Base-by-base conservation (phyloP, 2,113 vertebrate species). In the Entosphenus tridentatus region DNA sequence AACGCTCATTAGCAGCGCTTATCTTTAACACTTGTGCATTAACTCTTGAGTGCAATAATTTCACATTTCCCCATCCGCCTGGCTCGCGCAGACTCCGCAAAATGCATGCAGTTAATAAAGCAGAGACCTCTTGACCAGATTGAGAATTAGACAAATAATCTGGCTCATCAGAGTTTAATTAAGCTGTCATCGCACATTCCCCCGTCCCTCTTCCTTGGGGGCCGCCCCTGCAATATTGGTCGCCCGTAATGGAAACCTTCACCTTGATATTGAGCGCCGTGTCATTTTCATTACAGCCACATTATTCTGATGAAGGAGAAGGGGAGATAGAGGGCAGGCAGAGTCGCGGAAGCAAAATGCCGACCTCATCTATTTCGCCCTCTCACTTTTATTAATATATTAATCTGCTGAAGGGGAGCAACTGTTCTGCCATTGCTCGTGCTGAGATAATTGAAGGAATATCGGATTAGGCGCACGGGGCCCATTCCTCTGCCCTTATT, bases 361-460 rank as follows among this genome's bases (percentile, higher is more conserved):
- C 62, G 62, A 65, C 21, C n/a, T 65, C 62, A 65, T 65, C 62
- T 21, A 65, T 65, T 65, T 65, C 62, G n/a, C 21, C 21, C 62
- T 21, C 62, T 21, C n/a, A 65, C n/a, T 65, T 21, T 65, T 65
- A 65, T 65, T 65, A 65, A 65, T n/a, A 21, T 65, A 65, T 65
- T 65, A 65, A 65, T 65, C 62, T 65, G 62, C 62, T 65, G 62
- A 8, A 65, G n/a, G n/a, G 62, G 62, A 65, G 62, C 62, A 65
- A 65, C n/a, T 21, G n/a, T 65, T 65, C n/a, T 65, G 62, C 21
- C 62, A 65, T 65, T 16, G 62, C 62, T 65, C 21, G 62, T 65
- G 62, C 62, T 65, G 62, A 65, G 62, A 65, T 65, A 65, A 65
- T 65, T 65, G 62, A 65, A 65, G 62, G 62, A 65, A 65, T 65